phyloP scores from a whole-genome alignment of 2,113 vertebrate genomes.

The Riparia riparia region DNA sequence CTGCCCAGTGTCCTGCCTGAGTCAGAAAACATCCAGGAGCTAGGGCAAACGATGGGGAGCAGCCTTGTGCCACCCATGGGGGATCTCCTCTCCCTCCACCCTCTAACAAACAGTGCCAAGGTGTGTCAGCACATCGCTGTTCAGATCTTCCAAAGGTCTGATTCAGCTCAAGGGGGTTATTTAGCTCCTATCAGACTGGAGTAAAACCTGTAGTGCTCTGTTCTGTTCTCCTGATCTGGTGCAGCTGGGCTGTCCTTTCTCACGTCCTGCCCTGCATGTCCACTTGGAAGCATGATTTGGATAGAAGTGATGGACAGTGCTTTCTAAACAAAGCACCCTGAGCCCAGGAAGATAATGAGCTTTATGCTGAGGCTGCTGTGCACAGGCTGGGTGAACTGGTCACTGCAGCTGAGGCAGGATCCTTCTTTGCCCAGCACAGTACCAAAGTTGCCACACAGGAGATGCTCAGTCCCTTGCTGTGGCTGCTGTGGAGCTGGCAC shows the following conservation, averaged over 20 bases:
- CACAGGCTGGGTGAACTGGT: rapidly evolving
- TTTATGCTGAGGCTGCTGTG: not conserved
- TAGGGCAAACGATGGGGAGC: not conserved
- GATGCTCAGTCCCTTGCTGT: not conserved
- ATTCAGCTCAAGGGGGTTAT: not conserved
- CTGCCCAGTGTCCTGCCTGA: not conserved
- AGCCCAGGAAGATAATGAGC: not conserved
- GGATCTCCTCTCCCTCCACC: not conserved
- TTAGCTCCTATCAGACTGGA: not conserved
- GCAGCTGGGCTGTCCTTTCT: not conserved
- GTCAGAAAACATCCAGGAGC: not conserved
- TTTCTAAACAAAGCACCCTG: not conserved
- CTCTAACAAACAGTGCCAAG: not conserved
- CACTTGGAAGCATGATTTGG: not conserved
- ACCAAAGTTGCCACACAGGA: not conserved
- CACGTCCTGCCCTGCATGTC: not conserved
- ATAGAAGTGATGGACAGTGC: not conserved
- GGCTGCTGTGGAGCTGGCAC: not conserved
- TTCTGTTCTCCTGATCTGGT: not conserved
- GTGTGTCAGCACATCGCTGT: not conserved
- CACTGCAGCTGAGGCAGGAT: not conserved
- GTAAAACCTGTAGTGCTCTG: not conserved
- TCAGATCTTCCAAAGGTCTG: not conserved
- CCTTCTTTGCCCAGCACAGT: not conserved
- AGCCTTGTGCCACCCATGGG: not conserved